Conservation (phyloP, 2,113 vertebrate species). For the Hyaena hyaena region DNA sequence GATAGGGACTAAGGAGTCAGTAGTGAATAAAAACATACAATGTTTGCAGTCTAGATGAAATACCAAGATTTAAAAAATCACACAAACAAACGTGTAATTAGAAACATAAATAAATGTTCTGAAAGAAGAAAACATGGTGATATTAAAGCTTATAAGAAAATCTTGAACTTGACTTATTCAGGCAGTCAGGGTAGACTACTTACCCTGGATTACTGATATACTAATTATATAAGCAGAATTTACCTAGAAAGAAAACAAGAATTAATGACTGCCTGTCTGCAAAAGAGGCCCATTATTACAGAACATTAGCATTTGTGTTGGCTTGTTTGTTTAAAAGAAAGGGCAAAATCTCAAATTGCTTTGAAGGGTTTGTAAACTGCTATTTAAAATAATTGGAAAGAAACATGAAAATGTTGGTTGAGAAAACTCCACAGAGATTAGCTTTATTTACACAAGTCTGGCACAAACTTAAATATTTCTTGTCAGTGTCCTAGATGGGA, state of each 20-base stretch:
- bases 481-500: neutral
- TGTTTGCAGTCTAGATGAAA: neutral
- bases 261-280: neutral
- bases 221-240: constrained; percentile 53
- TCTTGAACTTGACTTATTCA: neutral
- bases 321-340: constrained; percentile 40
- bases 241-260: constrained; percentile 55
- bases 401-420: neutral
- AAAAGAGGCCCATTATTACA: constrained; percentile 24
- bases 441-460: neutral
- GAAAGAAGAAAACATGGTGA: neutral
- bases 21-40: neutral
- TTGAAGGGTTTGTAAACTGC: constrained; percentile 22
- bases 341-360: constrained; percentile 22
- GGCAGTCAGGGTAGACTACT: neutral
- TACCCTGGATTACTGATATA: neutral
- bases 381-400: constrained; percentile 17
- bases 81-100: neutral
- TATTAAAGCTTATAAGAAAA: neutral
- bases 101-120: neutral
- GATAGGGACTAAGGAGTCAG: neutral
- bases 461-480: neutral
- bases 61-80: neutral
- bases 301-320: neutral
- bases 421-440: constrained; percentile 16